Evolutionary conservation across 2,113 vertebrate species (phyloP), one percentile per base, ranked within the genome.

Genomic region (Thamnophis sirtalis): DNA sequence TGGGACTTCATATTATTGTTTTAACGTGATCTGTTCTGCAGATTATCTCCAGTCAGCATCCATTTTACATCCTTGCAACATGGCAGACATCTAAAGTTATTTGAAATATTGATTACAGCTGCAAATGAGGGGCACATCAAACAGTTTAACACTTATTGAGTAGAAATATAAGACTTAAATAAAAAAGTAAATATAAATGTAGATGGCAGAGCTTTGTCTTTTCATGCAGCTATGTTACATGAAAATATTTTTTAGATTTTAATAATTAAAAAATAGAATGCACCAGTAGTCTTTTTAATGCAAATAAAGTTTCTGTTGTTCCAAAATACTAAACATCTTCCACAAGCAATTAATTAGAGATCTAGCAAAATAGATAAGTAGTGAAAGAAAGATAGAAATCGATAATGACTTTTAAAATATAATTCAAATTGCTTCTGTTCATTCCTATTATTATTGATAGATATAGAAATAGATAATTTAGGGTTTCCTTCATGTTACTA

Each of bases 391-490:
- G 5, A 43, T 38, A 68, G 51, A 38, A 28, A 89, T 90, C 93
- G 11, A 26, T 85, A 94, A 51, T 89, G 93, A 2, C 1, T 94
- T 95, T 94, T 73, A 93, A 92, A 94, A 91, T 60, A 84, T 9
- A 38, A 51, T 88, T n/a, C 2, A 51, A 92, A 93, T 93, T 94
- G 48, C 55, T 50, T 51, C 63, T n/a, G 2, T 24, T 89, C 22
- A 3, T 63, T 89, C 19, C 87, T 89, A 0, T 84, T 54, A 85
- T 94, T 63, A 55, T 48, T 1, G 28, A 73, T 90, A 33, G n/a
- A 80, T 80, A 9, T 21, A 80, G 33, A 26, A 84, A 19, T 49
- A 19, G 0, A 68, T 89, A 93, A 94, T 94, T 38, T 92, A 9
- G 1, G 15, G 7, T 10, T 80, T 91, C 54, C 5, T 26, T 92